phyloP scores from a whole-genome alignment of 2,888 invertebrate genomes.

The Drosophila ochracea region DNA sequence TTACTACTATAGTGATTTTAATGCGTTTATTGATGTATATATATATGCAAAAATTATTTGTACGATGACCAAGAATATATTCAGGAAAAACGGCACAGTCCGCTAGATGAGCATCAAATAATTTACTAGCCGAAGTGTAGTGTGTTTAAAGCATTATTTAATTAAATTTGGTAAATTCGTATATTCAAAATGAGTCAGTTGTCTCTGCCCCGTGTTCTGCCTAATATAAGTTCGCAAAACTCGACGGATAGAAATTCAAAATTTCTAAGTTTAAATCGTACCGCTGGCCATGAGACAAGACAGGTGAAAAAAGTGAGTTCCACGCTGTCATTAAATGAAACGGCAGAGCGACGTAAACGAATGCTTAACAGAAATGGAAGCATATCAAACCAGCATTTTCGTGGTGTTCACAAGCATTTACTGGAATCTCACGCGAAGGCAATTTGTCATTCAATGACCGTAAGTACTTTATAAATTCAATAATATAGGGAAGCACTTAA shows the following conservation, averaged over 20 bases:
- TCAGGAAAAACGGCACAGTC: not conserved
- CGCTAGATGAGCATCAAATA: not conserved
- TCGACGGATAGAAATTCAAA: constrained; percentile 70
- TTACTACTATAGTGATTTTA: not conserved
- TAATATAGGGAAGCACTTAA: not conserved
- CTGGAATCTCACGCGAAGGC: constrained; percentile 90
- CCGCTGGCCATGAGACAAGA: constrained; percentile 48
- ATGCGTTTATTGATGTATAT: not conserved
- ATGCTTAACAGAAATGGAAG: constrained; percentile 86
- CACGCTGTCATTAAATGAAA: constrained; percentile 70
- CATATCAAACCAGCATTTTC: constrained; percentile 89
- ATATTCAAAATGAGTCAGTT: constrained; percentile 67
- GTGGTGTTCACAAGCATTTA: constrained; percentile 92
- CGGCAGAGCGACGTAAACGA: constrained; percentile 58
- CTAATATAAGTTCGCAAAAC: constrained; percentile 41
- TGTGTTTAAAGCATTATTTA: constrained; percentile 1
- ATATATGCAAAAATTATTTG: not conserved
- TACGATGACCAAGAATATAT: not conserved
- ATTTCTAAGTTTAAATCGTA: constrained; percentile 78
- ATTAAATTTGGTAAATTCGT: not conserved
- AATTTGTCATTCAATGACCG: constrained; percentile 92
- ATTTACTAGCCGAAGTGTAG: constrained; percentile 1
- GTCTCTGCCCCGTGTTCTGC: constrained; percentile 68
- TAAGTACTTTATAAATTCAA: constrained; percentile 86
- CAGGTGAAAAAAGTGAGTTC: constrained; percentile 54